Percentiles rank a stretch among this genome's conserved stretches.
These are phyloP conservation scores for Andricus quercusramuli DNA, from an alignment of 2,888 invertebrate species.

Conservation along the genomic window DNA sequence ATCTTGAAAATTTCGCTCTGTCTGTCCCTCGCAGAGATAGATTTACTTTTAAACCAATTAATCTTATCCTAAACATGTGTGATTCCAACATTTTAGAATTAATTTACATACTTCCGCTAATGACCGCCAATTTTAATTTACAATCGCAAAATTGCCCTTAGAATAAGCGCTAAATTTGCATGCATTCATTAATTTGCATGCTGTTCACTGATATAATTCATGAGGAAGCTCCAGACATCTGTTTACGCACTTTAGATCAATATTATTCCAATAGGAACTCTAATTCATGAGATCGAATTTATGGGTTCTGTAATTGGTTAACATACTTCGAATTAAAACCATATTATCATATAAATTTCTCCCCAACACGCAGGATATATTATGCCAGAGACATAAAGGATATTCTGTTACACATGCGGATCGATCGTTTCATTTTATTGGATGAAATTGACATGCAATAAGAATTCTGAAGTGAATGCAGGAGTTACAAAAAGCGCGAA, in stretches of 20 bases:
- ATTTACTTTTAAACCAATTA: slow-evolving; percentile 18
- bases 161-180: neutral
- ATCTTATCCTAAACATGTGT: neutral
- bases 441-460: slow-evolving; percentile 5
- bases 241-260: slow-evolving; percentile 32
- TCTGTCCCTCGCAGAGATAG: neutral
- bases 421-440: slow-evolving; percentile 1
- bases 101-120: slow-evolving; percentile 21
- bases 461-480: slow-evolving; percentile 10
- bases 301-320: slow-evolving; percentile 11
- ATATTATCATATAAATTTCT: slow-evolving; percentile 6
- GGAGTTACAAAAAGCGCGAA: slow-evolving; percentile 13
- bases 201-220: neutral
- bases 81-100: slow-evolving; percentile 6
- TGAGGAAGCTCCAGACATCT: slow-evolving; percentile 8
- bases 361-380: neutral
- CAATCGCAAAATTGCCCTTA: neutral
- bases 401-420: neutral
- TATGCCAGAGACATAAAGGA: neutral
- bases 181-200: slow-evolving; percentile 22
- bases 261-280: slow-evolving; percentile 12
- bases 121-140: neutral
- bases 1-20: neutral
- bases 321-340: neutral
- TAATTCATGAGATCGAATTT: slow-evolving; percentile 11